Base-by-base conservation (phyloP, 2,113 vertebrate species). In the Pituophis catenifer region DNA sequence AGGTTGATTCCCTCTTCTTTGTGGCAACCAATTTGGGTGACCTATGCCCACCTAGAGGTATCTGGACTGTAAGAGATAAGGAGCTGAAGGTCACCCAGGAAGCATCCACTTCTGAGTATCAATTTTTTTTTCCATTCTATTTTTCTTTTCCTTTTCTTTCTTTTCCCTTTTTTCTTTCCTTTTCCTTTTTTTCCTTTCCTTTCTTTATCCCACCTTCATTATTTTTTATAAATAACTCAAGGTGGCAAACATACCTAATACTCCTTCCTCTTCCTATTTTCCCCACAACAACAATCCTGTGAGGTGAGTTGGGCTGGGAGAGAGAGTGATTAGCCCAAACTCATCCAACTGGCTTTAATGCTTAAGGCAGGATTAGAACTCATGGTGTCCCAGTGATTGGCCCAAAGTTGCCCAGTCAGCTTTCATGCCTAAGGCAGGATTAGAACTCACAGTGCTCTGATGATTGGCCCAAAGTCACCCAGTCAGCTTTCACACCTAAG, bases 401-500 rank as follows among this genome's bases (percentile, higher is more conserved):
- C 9, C 59, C 59, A 62, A 62, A 3, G 24, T 26, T 8, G 23
- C 6, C 21, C 57, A 57, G 7, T 58, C 19, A 26, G 59, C 24
- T 29, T 29, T 26, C 59, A 62, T 1, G 3, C 3, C 24, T 62
- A 62, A 62, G 10, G 10, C 0, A 3, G 59, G 3, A 12, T 29
- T 65, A 10, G 3, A 65, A 65, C 59, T 29, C 59, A 10, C 1
- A 0, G 0, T 17, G 2, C 1, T 4, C 15, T 19, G 54, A 1
- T 2, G 23, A 59, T 26, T 59, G 23, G 58, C 8, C 58, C 58
- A 59, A 59, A 59, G 58, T 24, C 2, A 5, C 3, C 54, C 54
- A 55, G 13, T 54, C 11, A 23, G 7, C 54, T 55, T 58, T 23
- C 57, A 44, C 44, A 44, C 44, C 44, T 44, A 44, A 38, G 3